These are phyloP conservation scores for Clepsis dumicolana DNA, from an alignment of 2,888 invertebrate species.

Conservation along the genomic window DNA sequence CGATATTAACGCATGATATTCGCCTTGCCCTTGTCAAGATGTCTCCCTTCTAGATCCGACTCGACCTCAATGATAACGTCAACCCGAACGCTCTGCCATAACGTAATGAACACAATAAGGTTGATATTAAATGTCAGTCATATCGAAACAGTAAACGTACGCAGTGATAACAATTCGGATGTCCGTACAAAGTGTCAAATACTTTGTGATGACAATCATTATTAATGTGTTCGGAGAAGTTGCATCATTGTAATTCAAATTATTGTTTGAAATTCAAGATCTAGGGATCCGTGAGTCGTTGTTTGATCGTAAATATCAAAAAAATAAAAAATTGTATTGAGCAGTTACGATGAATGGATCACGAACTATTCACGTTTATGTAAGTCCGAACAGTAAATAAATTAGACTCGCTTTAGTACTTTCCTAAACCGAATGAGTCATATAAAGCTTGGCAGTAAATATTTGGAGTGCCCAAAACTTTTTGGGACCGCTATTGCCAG, in stretches of 20 bases:
- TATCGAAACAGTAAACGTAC: not conserved
- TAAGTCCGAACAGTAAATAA: conserved; percentile 25
- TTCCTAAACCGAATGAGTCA: conserved; percentile 23
- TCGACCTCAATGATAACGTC: conserved; percentile 32
- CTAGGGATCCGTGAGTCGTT: not conserved
- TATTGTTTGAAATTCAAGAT: too few relatives aligned
- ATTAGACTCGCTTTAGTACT: conserved; percentile 34
- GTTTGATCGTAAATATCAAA: too few relatives aligned
- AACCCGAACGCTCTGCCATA: conserved; percentile 22
- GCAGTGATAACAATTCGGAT: not conserved
- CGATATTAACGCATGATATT: conserved; percentile 13
- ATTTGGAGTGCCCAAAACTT: conserved; percentile 34
- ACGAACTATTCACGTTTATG: not conserved
- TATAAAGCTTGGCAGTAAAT: conserved; percentile 37
- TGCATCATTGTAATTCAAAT: not conserved
- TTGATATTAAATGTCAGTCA: conserved; percentile 31
- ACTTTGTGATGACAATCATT: not conserved
- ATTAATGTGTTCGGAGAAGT: not conserved
- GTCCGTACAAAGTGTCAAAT: not conserved
- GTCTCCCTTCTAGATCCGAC: conserved; percentile 15
- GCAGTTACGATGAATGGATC: not conserved
- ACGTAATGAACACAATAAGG: conserved; percentile 14
- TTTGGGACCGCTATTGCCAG: conserved; percentile 30
- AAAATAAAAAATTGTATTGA: too few relatives aligned
- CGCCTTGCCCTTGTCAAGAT: conserved; percentile 33